These are phyloP conservation scores for Etheostoma perlongum DNA, from an alignment of 2,797 vertebrate genomes.

Conservation along the genomic window DNA sequence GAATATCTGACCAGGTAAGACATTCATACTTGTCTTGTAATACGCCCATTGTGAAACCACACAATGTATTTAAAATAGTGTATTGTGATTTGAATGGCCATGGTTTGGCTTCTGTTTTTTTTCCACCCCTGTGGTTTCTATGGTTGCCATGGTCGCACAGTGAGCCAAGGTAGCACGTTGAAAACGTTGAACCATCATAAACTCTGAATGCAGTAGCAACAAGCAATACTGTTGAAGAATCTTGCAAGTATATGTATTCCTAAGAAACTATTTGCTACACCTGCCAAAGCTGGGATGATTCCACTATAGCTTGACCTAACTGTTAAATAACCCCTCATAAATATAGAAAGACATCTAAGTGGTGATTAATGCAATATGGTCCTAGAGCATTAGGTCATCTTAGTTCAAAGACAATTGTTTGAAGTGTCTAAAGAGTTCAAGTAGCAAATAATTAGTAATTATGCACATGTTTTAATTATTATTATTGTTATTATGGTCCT, in stretches of 20 bases:
- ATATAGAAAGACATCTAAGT: background rate
- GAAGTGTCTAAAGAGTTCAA: background rate
- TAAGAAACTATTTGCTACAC: no score
- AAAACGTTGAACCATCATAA: background rate
- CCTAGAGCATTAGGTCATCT: background rate
- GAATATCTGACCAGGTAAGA: slow-evolving; percentile 94
- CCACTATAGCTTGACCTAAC: background rate
- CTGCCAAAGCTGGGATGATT: background rate
- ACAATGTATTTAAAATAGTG: background rate
- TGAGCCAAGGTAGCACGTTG: background rate
- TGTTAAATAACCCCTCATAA: background rate
- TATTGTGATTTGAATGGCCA: background rate
- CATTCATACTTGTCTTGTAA: background rate
- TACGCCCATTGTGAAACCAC: background rate
- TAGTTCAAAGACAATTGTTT: background rate
- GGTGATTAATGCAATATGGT: background rate
- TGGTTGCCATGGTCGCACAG: no score
- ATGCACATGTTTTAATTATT: background rate
- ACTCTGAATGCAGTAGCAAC: no score
- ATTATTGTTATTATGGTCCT: background rate
- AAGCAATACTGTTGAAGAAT: background rate
- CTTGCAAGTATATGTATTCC: background rate
- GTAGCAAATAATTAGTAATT: background rate
- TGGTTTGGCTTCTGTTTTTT: background rate
- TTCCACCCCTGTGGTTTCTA: no score